Conservation (phyloP, 2,888 invertebrate species). For the Myopa tessellatipennis region DNA sequence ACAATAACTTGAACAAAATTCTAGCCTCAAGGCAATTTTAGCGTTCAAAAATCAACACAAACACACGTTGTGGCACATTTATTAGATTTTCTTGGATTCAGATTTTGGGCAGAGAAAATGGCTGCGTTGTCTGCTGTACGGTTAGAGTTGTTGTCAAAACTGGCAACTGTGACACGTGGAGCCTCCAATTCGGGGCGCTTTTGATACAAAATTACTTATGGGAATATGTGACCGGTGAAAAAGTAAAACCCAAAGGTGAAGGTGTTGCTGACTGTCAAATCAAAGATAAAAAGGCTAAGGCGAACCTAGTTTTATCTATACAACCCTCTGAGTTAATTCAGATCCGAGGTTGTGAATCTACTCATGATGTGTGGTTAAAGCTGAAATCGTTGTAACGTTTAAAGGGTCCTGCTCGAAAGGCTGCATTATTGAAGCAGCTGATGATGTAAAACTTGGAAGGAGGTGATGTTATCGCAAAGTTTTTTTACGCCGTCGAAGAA, state of each 20-base stretch:
- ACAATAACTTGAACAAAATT: too few species aligned
- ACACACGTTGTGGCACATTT: too few species aligned
- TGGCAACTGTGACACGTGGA: too few species aligned
- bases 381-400: conserved; percentile 44
- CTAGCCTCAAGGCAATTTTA: too few species aligned
- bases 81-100: too few species aligned
- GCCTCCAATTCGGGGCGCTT: background rate
- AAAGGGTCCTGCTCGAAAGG: conserved; percentile 45
- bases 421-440: conserved; percentile 44
- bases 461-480: too few species aligned
- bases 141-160: too few species aligned
- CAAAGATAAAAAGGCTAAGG: too few species aligned
- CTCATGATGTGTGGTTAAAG: conserved; percentile 42
- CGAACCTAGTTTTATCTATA: conserved; percentile 39
- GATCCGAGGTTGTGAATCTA: conserved; percentile 38
- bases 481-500: conserved; percentile 28
- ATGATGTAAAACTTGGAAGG: conserved; percentile 27
- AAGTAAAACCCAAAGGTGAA: background rate
- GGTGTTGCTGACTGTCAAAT: background rate
- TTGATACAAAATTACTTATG: background rate
- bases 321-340: conserved; percentile 37
- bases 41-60: too few species aligned
- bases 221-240: background rate
- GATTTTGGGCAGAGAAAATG: too few species aligned
- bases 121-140: too few species aligned